Base-by-base conservation (phyloP, 37 sponge, comb jelly and placozoan genomes). In the Cladorhizidae sp. region DNA sequence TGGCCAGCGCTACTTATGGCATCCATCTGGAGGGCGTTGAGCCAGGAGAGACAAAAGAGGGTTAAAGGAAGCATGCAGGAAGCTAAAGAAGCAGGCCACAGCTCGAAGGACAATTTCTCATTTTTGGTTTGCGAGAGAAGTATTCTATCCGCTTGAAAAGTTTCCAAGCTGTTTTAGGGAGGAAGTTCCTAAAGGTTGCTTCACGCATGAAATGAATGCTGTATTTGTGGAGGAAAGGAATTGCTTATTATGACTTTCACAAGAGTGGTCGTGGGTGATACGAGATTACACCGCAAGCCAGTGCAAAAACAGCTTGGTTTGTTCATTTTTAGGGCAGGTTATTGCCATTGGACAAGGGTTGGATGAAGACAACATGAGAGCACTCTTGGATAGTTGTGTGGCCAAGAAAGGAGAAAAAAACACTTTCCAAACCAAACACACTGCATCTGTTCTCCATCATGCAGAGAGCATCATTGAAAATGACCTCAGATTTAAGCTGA, bases 231-330 rank as follows among this genome's bases (percentile, higher is more conserved):
- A 86, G 85, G 72, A 71, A 76, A 32, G 65, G 78, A 8, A 65
- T 74, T 39, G 63, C 50, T 55, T 82, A 81, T 36, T 90, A 90
- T 28, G 75, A 55, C 18, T 90, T 90, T 40, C 91, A 90, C 58
- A 86, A 81, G 91, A 90, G 91, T 69, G 91, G 91, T 0, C 57
- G 91, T 36, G 73, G 77, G 31, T 73, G 91, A 28, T 90, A 86
- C 58, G 91, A 90, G 72, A 54, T 90, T 1, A 31, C 56, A 7
- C 70, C 76, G 2, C 67, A 74, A n/a, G 43, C 81, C 35, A n/a
- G 70, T 29, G 71, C 23, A 21, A 61, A 26, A 59, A 65, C 2
- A 69, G 82, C 50, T 59, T 73, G 20, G 49, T 23, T 26, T 86
- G 91, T 20, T 72, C 91, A 14, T 75, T 72, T 41, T 70, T 65